phyloP scores from a whole-genome alignment of 2,113 vertebrate species.

The Dasyornis broadbenti region DNA sequence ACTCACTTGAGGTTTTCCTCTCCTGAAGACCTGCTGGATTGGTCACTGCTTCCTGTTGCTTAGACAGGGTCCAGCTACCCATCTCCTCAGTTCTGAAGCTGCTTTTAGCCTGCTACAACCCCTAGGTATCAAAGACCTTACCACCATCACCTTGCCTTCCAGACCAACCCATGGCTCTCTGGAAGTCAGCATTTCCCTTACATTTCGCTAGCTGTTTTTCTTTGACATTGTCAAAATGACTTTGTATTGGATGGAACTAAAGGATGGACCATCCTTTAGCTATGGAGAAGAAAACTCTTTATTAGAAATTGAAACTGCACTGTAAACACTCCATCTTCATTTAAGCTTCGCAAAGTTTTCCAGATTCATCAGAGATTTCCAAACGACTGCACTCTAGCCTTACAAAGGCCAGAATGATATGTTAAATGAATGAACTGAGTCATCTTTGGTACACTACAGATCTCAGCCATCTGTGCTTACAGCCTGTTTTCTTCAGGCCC shows the following conservation, averaged over 20 bases:
- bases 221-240: not conserved
- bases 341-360: not conserved
- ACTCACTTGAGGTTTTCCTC: not conserved
- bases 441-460: not conserved
- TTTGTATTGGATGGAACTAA: not conserved
- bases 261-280: not conserved
- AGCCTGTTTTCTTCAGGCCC: not conserved
- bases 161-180: not conserved
- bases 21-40: not conserved
- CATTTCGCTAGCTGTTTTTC: not conserved
- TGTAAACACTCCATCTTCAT: not conserved
- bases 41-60: not conserved
- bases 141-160: not conserved
- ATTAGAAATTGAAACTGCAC: not conserved
- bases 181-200: not conserved
- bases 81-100: not conserved
- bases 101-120: not conserved
- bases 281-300: not conserved
- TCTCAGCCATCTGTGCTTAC: not conserved
- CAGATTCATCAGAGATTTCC: not conserved
- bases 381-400: not conserved
- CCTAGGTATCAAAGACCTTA: not conserved
- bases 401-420: not conserved
- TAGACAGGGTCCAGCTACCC: not conserved
- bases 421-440: not conserved